These are phyloP conservation scores for Corbicula japonica DNA, from an alignment of 2,888 invertebrate species.

Conservation along the genomic window DNA sequence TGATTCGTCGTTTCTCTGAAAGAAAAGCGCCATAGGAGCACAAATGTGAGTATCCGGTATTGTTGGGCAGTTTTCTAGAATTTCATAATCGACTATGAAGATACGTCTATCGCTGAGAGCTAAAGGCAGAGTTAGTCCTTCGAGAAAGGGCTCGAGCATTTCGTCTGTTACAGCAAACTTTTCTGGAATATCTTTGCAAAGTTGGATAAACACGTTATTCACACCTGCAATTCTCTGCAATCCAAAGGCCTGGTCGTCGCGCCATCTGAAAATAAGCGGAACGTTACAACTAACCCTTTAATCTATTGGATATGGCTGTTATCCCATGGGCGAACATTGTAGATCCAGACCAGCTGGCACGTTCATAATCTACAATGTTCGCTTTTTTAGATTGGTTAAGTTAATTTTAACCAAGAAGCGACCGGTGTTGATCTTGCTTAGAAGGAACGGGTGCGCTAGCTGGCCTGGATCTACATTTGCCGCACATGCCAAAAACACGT, in stretches of 20 bases:
- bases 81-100: conserved; percentile 53
- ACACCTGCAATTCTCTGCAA: conserved; percentile 86
- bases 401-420: too few relatives aligned
- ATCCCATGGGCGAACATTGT: too few relatives aligned
- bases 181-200: conserved; percentile 85
- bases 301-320: too few relatives aligned
- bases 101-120: conserved; percentile 54
- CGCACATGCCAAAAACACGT: too few relatives aligned
- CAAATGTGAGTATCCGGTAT: conserved; percentile 71
- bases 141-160: conserved; percentile 54
- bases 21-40: conserved; percentile 86
- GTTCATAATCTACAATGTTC: too few relatives aligned
- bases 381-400: too few relatives aligned
- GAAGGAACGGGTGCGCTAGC: too few relatives aligned
- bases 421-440: too few relatives aligned
- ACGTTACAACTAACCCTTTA: too few relatives aligned
- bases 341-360: too few relatives aligned
- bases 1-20: conserved; percentile 80
- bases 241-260: conserved; percentile 85
- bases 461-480: too few relatives aligned
- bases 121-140: conserved; percentile 42
- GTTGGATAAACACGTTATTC: conserved; percentile 84
- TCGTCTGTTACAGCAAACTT: conserved; percentile 77
- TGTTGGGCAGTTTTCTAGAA: conserved; percentile 50
- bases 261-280: conserved; percentile 74